Evolutionary conservation across 2,888 invertebrate genomes (phyloP), one percentile per base, ranked within the genome.

Genomic region (Syrphus vitripennis): DNA sequence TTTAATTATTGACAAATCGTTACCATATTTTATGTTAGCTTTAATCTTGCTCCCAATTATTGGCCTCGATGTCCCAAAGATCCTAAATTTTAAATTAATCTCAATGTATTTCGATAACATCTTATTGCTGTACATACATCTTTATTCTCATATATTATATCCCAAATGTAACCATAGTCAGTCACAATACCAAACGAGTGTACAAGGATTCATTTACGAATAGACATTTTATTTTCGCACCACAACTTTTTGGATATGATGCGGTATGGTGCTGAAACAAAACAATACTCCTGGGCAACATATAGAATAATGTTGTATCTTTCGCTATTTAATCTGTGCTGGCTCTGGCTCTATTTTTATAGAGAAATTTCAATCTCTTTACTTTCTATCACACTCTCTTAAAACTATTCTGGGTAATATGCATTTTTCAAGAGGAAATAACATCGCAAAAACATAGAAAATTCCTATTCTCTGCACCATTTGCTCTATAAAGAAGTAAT

Each of bases 391-490:
- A n/a, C n/a, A n/a, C 63, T 63, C 26, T 63, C 42, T 19, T 2
- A 14, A 24, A 50, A 14, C 14, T 31, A 9, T 0, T 1, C 16
- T 19, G 4, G 16, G n/a, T 1, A 19, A 9, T 26, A 26, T 26
- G 1, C 16, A 16, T n/a, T 16, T n/a, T 9, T 1, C 3, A 16
- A 63, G 42, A n/a, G 16, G 3, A 42, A 63, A 42, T n/a, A 63
- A 63, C 40, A 63, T 63, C 63, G 63, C 63, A 63, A 42, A 42
- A 63, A 63, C 63, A 42, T 63, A 14, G 63, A 26, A 63, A 16
- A 4, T 5, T 42, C 26, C 6, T 37, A 21, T 37, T 21, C 16
- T 37, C 59, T 34, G 7, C 1, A n/a, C n/a, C 21, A 34, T 37
- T 4, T n/a, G n/a, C n/a, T n/a, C n/a, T n/a, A n/a, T 34, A 14